A percentile compares a stretch with the other conserved stretches of the same genome.
phyloP scores from a whole-genome alignment of 2,888 invertebrate genomes.

The Flabesymbios commensalis region DNA sequence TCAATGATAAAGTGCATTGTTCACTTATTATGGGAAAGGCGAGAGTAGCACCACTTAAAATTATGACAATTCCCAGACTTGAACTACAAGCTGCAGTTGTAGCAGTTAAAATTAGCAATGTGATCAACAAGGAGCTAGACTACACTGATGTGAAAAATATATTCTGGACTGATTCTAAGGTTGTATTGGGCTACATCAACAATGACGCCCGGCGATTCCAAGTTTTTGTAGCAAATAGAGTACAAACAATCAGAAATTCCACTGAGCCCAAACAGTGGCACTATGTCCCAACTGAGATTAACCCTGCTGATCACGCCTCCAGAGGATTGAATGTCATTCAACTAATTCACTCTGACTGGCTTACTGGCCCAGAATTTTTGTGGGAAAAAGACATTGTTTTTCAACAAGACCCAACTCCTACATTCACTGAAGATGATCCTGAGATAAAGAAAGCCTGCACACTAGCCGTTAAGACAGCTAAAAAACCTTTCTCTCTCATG shows the following conservation, averaged over 20 bases:
- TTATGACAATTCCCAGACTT: slow-evolving; percentile 16
- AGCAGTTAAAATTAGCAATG: slow-evolving; percentile 9
- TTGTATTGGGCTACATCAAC: slow-evolving; percentile 20
- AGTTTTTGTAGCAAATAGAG: slow-evolving; percentile 40
- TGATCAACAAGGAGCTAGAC: slow-evolving; percentile 16
- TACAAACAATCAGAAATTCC: slow-evolving; percentile 33
- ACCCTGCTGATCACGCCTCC: slow-evolving; percentile 49
- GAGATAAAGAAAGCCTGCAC: slow-evolving; percentile 1
- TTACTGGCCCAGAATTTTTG: slow-evolving; percentile 19
- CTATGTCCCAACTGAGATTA: slow-evolving; percentile 39
- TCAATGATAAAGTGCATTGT: slow-evolving; percentile 9
- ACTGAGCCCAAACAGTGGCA: slow-evolving; percentile 32
- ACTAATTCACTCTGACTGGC: slow-evolving; percentile 18
- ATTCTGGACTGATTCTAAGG: slow-evolving; percentile 27
- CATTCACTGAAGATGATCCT: too few relatives aligned
- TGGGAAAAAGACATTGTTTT: slow-evolving; percentile 10
- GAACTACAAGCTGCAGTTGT: slow-evolving; percentile 20
- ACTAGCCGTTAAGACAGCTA: neutral
- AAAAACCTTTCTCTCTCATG: neutral
- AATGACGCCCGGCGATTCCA: slow-evolving; percentile 36
- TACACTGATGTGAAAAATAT: neutral
- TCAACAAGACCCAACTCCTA: neutral
- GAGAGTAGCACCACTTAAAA: slow-evolving; percentile 15
- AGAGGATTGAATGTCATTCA: slow-evolving; percentile 27
- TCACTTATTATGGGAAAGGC: slow-evolving; percentile 17